phyloP scores from a whole-genome alignment of 2,888 invertebrate species.

The Hymenopus coronatus region DNA sequence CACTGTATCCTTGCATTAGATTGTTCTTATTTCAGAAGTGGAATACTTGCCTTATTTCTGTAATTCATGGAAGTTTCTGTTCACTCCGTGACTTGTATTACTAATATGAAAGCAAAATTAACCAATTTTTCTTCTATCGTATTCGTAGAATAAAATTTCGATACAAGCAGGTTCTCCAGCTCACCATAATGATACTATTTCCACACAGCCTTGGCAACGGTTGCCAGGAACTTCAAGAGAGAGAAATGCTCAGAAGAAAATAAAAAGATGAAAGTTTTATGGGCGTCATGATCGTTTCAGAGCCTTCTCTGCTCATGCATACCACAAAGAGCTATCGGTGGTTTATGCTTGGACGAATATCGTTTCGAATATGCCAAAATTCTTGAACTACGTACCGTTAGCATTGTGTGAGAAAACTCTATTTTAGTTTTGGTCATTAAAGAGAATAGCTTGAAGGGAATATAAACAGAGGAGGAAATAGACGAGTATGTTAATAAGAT shows the following conservation, averaged over 20 bases:
- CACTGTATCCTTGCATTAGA: too few species aligned
- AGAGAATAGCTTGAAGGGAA: too few species aligned
- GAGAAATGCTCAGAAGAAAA: neutral
- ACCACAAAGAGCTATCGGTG: neutral
- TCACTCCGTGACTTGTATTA: too few species aligned
- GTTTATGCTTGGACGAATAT: neutral
- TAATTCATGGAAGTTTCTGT: too few species aligned
- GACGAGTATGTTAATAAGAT: too few species aligned
- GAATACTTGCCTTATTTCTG: too few species aligned
- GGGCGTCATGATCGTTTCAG: neutral
- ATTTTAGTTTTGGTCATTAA: too few species aligned
- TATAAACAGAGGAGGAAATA: too few species aligned
- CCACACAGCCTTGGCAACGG: neutral
- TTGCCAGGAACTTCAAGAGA: neutral
- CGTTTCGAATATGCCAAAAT: neutral
- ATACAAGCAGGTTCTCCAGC: neutral
- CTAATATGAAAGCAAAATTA: too few species aligned
- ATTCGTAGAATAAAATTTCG: too few species aligned
- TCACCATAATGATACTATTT: neutral
- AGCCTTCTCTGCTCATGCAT: neutral
- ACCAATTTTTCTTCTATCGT: too few species aligned
- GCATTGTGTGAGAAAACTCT: neutral
- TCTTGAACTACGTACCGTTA: neutral
- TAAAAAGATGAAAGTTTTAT: neutral
- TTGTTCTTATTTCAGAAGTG: too few species aligned